phyloP scores from a whole-genome alignment of 1,140 invertebrate species.

The Gonatopus flavifemur region DNA sequence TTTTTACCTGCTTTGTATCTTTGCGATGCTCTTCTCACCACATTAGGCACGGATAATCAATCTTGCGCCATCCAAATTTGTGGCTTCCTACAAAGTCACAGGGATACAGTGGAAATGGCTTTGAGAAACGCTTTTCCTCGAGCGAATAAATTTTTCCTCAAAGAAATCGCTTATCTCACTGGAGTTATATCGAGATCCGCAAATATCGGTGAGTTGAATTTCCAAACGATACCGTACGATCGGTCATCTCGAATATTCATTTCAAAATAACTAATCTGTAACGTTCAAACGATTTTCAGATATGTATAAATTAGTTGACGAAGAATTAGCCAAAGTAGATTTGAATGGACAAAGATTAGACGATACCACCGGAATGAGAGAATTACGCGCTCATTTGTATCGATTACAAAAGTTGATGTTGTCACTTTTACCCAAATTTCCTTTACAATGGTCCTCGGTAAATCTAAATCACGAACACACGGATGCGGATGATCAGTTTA shows the following conservation, averaged over 20 bases:
- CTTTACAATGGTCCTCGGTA: constrained; percentile 26
- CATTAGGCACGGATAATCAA: constrained; percentile 79
- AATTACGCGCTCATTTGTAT: constrained; percentile 62
- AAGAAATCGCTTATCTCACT: constrained; percentile 75
- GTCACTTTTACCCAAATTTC: constrained; percentile 70
- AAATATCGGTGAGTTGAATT: constrained; percentile 58
- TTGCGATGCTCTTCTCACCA: constrained; percentile 79
- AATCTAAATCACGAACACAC: constrained; percentile 23
- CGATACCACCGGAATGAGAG: constrained; percentile 57
- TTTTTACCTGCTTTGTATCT: constrained; percentile 76
- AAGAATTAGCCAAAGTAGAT: constrained; percentile 39
- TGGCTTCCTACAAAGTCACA: constrained; percentile 77
- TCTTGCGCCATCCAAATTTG: constrained; percentile 77
- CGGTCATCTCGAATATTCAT: no score
- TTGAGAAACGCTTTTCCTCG: constrained; percentile 69
- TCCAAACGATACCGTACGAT: background rate
- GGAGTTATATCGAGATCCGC: constrained; percentile 77
- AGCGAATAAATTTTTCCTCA: constrained; percentile 60
- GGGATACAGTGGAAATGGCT: constrained; percentile 77
- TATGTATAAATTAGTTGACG: constrained; percentile 54
- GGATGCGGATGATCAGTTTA: constrained; percentile 39
- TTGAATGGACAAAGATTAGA: constrained; percentile 34
- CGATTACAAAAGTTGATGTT: constrained; percentile 71
- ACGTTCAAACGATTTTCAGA: constrained; percentile 34
- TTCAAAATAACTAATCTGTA: constrained; percentile 7